Base-by-base conservation (phyloP, 2,888 invertebrate genomes). In the Dasysyrphus tricinctus region DNA sequence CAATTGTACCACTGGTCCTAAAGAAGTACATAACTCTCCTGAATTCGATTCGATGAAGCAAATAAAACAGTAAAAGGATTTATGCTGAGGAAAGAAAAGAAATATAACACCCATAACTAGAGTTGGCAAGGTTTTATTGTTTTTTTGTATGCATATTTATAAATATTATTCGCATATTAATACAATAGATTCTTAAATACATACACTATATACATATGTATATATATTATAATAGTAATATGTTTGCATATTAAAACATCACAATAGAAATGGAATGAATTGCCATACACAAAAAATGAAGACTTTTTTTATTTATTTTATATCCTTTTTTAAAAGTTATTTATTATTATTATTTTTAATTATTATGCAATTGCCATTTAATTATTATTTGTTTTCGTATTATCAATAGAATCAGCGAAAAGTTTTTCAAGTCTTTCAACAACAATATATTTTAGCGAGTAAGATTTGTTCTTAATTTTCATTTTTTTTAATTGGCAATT, bases 181-280 rank as follows among this genome's bases (percentile, higher is more conserved):
- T 80, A 80, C 76, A 73, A 63, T 80, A 72, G 59, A 74, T 72
- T 80, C 47, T 80, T 78, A 69, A 54, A 69, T 29, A 69, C 69
- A 54, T 69, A 54, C 37, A 19, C 49, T 37, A 47, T 16, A 49
- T 32, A 63, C 29, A 32, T 29, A 44, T 63, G 32, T 32, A 49
- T 32, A 63, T 42, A 44, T 29, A 44, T 63, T 34, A 80, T 77
- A 24, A 56, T 63, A 81, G 51, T 63, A 29, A 67, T 74, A 75
- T 61, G 7, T 86, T 82, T 74, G 82, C 75, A 79, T 82, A 51
- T 57, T 81, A 85, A 86, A 86, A 86, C 86, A 86, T 86, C 86
- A 86, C 86, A 86, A 86, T 82, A 86, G 78, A 82, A 85, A 82
- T 82, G 86, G 86, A 86, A 82, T 86, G 72, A 82, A 79, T 78